Percentiles rank a stretch among this genome's conserved stretches.
Conservation (phyloP, 2,797 vertebrate species). For the Triplophysa yarkandensis region DNA sequence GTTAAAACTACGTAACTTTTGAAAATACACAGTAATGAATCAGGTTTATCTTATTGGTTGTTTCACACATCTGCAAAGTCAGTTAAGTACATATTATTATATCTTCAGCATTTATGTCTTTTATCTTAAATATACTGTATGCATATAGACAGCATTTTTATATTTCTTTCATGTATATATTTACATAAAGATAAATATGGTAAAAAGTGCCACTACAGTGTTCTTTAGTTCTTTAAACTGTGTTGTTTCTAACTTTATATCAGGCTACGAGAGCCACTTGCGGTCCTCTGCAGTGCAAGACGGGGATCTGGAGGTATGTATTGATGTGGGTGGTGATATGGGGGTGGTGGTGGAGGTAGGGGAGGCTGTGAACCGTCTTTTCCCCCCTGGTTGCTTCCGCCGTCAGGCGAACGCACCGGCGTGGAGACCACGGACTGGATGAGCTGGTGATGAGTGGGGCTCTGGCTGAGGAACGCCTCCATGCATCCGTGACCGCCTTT, state of each 20-base stretch:
- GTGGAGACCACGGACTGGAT: constrained; percentile 79
- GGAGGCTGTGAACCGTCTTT: constrained; percentile 87
- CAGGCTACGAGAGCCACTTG: constrained; percentile 91
- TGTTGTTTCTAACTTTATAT: constrained; percentile 70
- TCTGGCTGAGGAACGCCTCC: constrained; percentile 92
- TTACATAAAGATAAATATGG: constrained; percentile 76
- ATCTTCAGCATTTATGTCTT: constrained; percentile 50
- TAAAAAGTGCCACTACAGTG: constrained; percentile 31
- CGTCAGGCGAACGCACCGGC: constrained; percentile 76
- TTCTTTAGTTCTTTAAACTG: constrained; percentile 59
- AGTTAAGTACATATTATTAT: constrained; percentile 64
- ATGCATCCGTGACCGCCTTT: constrained; percentile 86
- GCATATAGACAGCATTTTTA: constrained; percentile 71
- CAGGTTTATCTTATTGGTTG: constrained; percentile 63
- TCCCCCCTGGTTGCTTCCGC: constrained; percentile 67
- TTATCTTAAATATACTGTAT: constrained; percentile 71
- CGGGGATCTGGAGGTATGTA: constrained; percentile 89
- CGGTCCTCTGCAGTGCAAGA: constrained; percentile 88
- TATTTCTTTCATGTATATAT: constrained; percentile 69
- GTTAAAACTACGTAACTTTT: constrained; percentile 80
- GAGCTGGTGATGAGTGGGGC: constrained; percentile 84
- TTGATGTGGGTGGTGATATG: constrained; percentile 95
- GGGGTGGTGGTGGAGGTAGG: constrained; percentile 91
- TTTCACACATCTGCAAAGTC: constrained; percentile 57
- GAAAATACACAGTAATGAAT: constrained; percentile 77